phyloP scores from a whole-genome alignment of 2,888 invertebrate genomes.

The Leptinotarsa haldemani region DNA sequence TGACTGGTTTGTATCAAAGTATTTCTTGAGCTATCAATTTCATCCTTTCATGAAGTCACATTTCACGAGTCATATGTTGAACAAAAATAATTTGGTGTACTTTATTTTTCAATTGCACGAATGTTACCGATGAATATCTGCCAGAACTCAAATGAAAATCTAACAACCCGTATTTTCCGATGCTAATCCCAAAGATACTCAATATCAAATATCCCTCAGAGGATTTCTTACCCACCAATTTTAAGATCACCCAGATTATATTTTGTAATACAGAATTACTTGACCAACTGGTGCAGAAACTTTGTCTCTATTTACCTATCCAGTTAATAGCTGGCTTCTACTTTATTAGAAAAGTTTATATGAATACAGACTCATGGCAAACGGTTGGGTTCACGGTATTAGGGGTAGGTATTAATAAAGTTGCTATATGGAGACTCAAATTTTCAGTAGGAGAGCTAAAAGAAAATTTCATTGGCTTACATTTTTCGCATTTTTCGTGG shows the following conservation, averaged over 20 bases:
- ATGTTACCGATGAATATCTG: no score
- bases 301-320: slow-evolving; percentile 32
- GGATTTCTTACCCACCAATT: background rate
- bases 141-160: no score
- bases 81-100: no score
- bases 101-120: no score
- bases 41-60: no score
- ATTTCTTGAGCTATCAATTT: no score
- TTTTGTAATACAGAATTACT: slow-evolving; percentile 23
- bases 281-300: slow-evolving; percentile 26
- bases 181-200: no score
- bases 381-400: slow-evolving; percentile 29
- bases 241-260: slow-evolving; percentile 20
- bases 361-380: slow-evolving; percentile 33
- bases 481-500: no score
- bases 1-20: no score
- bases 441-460: background rate
- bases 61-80: no score
- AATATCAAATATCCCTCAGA: background rate
- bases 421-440: background rate
- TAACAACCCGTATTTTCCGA: no score
- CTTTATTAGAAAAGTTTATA: slow-evolving; percentile 43
- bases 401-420: slow-evolving; percentile 9
- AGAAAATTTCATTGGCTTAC: background rate
- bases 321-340: slow-evolving; percentile 33